Percentiles rank a stretch among this genome's conserved stretches.
phyloP scores from a whole-genome alignment of 2,888 invertebrate genomes.

The Amiota minor region DNA sequence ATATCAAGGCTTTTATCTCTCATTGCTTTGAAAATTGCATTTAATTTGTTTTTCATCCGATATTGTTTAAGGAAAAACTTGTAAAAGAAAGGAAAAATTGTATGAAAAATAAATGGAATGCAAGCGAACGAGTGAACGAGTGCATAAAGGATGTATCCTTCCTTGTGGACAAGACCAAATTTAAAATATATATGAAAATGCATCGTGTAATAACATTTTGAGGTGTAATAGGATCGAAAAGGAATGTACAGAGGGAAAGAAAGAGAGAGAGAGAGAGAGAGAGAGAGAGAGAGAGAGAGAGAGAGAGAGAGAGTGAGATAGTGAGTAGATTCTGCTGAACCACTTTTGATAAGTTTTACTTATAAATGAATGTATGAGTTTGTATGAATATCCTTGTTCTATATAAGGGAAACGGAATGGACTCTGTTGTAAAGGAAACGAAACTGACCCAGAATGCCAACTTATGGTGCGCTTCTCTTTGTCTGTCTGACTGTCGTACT shows the following conservation, averaged over 20 bases:
- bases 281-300: too few species aligned
- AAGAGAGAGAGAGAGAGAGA: too few species aligned
- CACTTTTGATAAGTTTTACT: constrained; percentile 1
- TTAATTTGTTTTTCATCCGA: neutral
- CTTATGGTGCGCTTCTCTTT: neutral
- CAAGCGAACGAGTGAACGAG: neutral
- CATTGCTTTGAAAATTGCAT: constrained; percentile 5
- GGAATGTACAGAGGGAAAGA: too few species aligned
- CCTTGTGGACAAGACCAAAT: too few species aligned
- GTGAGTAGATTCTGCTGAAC: neutral
- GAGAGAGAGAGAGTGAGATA: too few species aligned
- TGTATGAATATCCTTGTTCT: constrained; percentile 5
- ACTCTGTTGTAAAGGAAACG: constrained; percentile 3
- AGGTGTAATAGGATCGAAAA: constrained; percentile 12
- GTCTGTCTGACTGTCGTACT: neutral
- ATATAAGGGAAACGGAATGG: neutral
- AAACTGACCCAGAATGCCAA: constrained; percentile 26
- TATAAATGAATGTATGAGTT: neutral
- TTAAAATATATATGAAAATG: constrained; percentile 5
- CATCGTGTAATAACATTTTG: constrained; percentile 22
- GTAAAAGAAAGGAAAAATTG: neutral
- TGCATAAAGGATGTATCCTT: neutral
- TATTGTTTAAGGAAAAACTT: too few species aligned
- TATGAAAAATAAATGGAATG: too few species aligned
- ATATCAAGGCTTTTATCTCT: neutral